A percentile compares a stretch with the other conserved stretches of the same genome.
Evolutionary conservation across 2,888 invertebrate species (phyloP).

Genomic region (Diplazon laetatorius): DNA sequence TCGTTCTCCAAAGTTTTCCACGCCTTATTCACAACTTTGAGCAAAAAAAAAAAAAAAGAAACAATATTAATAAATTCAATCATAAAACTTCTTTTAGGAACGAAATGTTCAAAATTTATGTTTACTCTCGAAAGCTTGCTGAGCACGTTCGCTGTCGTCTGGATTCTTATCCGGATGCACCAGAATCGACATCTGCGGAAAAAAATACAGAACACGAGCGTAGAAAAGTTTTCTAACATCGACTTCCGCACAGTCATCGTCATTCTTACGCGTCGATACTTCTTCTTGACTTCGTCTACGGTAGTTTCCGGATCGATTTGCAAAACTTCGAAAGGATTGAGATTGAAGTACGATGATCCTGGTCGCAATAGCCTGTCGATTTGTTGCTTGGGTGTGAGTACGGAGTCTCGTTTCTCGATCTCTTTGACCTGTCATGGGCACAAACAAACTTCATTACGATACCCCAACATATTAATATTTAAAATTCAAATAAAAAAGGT

Average conservation of each 20-base stretch:
- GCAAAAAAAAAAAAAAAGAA: background rate
- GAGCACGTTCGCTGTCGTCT: slow-evolving; percentile 97
- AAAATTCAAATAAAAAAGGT: background rate
- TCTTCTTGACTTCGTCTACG: slow-evolving; percentile 97
- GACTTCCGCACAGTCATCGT: background rate
- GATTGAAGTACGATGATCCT: slow-evolving; percentile 99
- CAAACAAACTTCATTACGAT: slow-evolving; percentile 1
- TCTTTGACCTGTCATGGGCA: slow-evolving; percentile 93
- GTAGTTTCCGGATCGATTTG: slow-evolving; percentile 95
- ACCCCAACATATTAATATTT: slow-evolving; percentile 37
- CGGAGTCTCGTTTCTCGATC: slow-evolving; percentile 98
- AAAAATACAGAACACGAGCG: slow-evolving; percentile 61
- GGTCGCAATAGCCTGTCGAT: slow-evolving; percentile 97
- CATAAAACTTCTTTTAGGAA: slow-evolving; percentile 22
- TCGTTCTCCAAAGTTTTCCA: slow-evolving; percentile 98
- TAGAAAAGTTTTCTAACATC: slow-evolving; percentile 7
- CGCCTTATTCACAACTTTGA: slow-evolving; percentile 93
- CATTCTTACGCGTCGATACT: slow-evolving; percentile 90
- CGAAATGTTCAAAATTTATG: no score
- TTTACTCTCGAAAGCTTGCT: slow-evolving; percentile 94
- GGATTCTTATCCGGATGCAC: slow-evolving; percentile 99
- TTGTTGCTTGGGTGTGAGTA: slow-evolving; percentile 98
- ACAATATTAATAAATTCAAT: background rate
- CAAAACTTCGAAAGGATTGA: slow-evolving; percentile 97
- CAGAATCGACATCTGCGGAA: slow-evolving; percentile 91